Conservation (phyloP, 2,888 invertebrate genomes). For the Leptinotarsa peninsularis region DNA sequence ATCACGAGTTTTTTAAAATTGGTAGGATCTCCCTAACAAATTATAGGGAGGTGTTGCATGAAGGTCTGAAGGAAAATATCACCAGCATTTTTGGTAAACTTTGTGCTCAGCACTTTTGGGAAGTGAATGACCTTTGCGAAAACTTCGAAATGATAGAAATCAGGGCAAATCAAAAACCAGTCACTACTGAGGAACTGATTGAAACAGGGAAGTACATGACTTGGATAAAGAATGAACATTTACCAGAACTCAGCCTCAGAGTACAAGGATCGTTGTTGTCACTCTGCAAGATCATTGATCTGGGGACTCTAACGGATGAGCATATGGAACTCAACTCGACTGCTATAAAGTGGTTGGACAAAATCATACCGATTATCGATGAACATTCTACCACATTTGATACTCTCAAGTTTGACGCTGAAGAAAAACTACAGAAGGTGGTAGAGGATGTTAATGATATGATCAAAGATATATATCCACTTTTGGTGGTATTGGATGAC, state of each 20-base stretch:
- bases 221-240: constrained; percentile 77
- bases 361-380: constrained; percentile 84
- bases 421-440: constrained; percentile 79
- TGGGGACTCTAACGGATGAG: constrained; percentile 77
- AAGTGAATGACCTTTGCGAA: constrained; percentile 75
- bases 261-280: constrained; percentile 76
- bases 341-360: constrained; percentile 84
- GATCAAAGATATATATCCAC: constrained; percentile 79
- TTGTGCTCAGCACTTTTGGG: constrained; percentile 73
- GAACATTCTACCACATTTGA: constrained; percentile 82
- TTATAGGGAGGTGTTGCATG: constrained; percentile 72
- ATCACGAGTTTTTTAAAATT: constrained; percentile 76
- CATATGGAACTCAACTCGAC: constrained; percentile 82
- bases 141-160: constrained; percentile 78
- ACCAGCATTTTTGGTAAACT: constrained; percentile 74
- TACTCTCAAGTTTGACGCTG: constrained; percentile 83
- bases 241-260: constrained; percentile 76
- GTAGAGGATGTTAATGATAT: constrained; percentile 78
- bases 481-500: constrained; percentile 81
- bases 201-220: constrained; percentile 78
- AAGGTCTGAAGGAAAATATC: constrained; percentile 70
- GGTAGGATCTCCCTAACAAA: constrained; percentile 72
- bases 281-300: constrained; percentile 78
- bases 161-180: constrained; percentile 77
- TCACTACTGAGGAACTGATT: constrained; percentile 83